phyloP scores from a whole-genome alignment of 2,113 vertebrate species.

The Saiga tatarica region DNA sequence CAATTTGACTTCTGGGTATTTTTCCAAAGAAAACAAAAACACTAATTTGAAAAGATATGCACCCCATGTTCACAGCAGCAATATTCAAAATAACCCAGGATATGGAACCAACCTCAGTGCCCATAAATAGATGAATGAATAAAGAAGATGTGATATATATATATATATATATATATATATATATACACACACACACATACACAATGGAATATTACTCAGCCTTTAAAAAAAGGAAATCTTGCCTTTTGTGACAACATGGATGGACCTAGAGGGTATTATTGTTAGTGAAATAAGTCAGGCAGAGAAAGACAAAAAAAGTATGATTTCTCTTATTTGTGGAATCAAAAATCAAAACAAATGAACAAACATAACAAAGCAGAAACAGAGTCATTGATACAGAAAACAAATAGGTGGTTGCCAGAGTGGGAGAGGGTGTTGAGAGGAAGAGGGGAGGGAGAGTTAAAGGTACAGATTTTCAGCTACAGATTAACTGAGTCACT shows the following conservation, averaged over 20 bases:
- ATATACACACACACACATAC: too few species aligned
- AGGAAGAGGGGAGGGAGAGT: not conserved
- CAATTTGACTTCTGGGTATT: not conserved
- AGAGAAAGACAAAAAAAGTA: not conserved
- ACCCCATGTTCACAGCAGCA: not conserved
- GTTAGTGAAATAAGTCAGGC: not conserved
- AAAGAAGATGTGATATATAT: not conserved
- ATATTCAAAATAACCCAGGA: not conserved
- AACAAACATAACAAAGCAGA: not conserved
- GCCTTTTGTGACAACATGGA: not conserved
- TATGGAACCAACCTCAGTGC: not conserved
- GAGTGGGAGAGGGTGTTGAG: not conserved
- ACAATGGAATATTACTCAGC: not conserved
- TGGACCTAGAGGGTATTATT: not conserved
- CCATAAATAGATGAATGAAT: not conserved
- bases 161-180: not conserved
- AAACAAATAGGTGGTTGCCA: not conserved
- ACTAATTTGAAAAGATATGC: not conserved
- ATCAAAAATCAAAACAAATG: not conserved
- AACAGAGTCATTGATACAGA: not conserved
- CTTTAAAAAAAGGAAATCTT: not conserved
- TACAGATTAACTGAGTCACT: not conserved
- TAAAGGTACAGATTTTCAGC: not conserved
- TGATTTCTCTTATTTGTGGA: not conserved
- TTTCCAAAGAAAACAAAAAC: not conserved